A percentile compares a stretch with the other conserved stretches of the same genome.
Conservation (phyloP, 2,888 invertebrate species). For the Anagyrus pseudococci region DNA sequence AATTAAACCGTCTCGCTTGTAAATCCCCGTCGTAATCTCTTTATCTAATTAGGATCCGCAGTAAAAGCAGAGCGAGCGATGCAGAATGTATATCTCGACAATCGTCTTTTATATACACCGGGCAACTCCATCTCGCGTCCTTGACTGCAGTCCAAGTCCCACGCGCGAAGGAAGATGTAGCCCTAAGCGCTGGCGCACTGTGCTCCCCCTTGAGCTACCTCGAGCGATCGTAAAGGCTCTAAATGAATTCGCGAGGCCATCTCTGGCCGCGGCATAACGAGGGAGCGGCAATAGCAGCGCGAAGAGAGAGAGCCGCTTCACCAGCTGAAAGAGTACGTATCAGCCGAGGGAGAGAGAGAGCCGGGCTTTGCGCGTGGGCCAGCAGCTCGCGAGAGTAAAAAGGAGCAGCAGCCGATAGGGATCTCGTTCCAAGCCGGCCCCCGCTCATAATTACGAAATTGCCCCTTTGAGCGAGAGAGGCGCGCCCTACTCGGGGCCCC, state of each 20-base stretch:
- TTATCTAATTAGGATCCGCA: slow-evolving; percentile 34
- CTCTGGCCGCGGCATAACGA: too few relatives aligned
- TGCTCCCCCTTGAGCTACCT: too few relatives aligned
- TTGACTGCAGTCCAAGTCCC: not conserved
- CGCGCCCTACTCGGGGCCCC: slow-evolving; percentile 1
- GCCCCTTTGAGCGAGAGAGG: slow-evolving; percentile 47
- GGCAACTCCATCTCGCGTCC: not conserved
- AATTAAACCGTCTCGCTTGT: slow-evolving; percentile 37
- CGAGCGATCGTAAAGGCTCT: too few relatives aligned
- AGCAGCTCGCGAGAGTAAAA: not conserved
- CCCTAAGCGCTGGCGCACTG: too few relatives aligned
- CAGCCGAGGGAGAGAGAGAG: not conserved
- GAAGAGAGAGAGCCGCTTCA: not conserved
- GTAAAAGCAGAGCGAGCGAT: slow-evolving; percentile 9
- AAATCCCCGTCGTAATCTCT: slow-evolving; percentile 26
- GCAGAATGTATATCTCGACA: too few relatives aligned
- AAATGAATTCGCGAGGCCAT: too few relatives aligned
- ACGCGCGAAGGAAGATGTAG: too few relatives aligned
- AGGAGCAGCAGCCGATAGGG: slow-evolving; percentile 44
- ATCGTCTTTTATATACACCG: too few relatives aligned
- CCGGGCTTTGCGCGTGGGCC: too few relatives aligned
- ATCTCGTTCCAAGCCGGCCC: slow-evolving; percentile 52
- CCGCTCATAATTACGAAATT: slow-evolving; percentile 60
- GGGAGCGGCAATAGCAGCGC: too few relatives aligned
- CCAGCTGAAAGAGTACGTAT: not conserved